Base-by-base conservation (phyloP, 1,140 invertebrate species). In the Luehdorfia chinensis region DNA sequence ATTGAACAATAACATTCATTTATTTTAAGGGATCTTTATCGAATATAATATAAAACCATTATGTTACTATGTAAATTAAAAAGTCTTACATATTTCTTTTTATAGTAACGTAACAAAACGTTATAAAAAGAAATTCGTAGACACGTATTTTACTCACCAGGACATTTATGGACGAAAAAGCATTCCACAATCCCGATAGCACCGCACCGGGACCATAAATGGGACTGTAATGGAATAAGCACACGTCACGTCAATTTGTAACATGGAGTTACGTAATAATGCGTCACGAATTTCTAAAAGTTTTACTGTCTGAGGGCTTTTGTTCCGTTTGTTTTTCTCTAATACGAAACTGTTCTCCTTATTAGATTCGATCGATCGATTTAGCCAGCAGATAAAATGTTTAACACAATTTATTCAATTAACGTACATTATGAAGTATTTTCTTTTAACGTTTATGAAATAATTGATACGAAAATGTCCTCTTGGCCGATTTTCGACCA, bases 161-260 rank as follows among this genome's bases (percentile, higher is more conserved):
- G n/a, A n/a, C n/a, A n/a, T 43, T 30, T 43, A 43, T 43, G 27
- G 39, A 43, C n/a, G 28, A 43, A 43, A 43, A 43, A 43, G 39
- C 25, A 30, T 43, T 43, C 39, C 39, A 30, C 6, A 9, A 4
- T 27, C 7, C 27, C 13, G 25, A 43, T 41, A 41, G 9, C 25
- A 41, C 28, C 37, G 15, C 9, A 41, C 8, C 9, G 12, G 37
- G 37, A 15, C 37, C 23, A 27, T 23, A 41, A 41, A 41, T 41
- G 37, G 37, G 18, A 15, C 12, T 8, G 2, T 28, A 28, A 41
- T 41, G 37, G 37, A 11, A 16, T 41, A 41, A 41, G 2, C 19
- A n/a, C 37, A 30, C 23, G 5, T 28, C 37, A 30, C 23, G 5
- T 28, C 23, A n/a, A 28, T 41, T 41, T 18, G 14, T 1, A 3